phyloP scores from a whole-genome alignment of 2,113 vertebrate species.

The Oriolus oriolus region DNA sequence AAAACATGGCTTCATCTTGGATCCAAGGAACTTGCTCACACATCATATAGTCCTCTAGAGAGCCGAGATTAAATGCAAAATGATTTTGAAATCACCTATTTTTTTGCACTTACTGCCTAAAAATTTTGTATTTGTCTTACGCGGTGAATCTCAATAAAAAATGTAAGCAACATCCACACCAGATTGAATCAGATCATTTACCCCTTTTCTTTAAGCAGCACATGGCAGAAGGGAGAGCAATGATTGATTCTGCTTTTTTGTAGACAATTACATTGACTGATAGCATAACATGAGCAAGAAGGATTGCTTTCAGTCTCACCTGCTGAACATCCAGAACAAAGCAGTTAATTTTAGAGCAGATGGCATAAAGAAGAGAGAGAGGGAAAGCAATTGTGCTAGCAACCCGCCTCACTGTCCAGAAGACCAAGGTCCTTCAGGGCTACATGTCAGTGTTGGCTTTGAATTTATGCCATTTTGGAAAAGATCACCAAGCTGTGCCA shows the following conservation, averaged over 20 bases:
- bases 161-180: neutral
- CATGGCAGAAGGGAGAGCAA: neutral
- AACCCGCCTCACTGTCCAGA: neutral
- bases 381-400: neutral
- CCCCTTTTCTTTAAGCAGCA: neutral
- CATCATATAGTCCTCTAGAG: neutral
- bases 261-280: neutral
- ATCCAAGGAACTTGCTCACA: neutral
- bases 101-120: neutral
- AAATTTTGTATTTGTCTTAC: neutral
- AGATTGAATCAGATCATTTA: neutral
- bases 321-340: neutral
- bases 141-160: neutral
- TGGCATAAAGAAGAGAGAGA: neutral
- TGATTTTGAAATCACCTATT: neutral
- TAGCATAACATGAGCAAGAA: neutral
- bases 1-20: neutral
- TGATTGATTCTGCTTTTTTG: neutral
- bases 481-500: neutral
- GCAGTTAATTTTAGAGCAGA: neutral
- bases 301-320: neutral
- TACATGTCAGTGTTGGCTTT: neutral
- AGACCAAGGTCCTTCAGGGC: neutral
- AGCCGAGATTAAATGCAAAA: neutral
- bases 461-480: neutral